Evolutionary conservation across 2,888 invertebrate genomes (phyloP), one percentile per base, ranked within the genome.

Genomic region (Anticlea derivata): DNA sequence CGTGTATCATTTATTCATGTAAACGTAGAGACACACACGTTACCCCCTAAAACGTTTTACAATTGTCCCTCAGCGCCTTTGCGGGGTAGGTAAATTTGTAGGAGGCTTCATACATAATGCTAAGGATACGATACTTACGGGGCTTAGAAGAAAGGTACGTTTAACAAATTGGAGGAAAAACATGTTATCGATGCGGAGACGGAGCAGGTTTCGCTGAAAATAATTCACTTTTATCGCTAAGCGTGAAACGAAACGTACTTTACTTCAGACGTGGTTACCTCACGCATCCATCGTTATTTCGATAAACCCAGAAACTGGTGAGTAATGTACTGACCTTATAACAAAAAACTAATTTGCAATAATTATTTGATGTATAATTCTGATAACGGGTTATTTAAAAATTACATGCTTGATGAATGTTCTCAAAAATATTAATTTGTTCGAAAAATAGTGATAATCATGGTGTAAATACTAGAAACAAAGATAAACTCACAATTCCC

Each of bases 1-100:
- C 54, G 55, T 23, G 34, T 43, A 47, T 61, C 53, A 60, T 50
- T 60, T 63, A 63, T 63, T 61, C 63, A 61, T 53, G 40, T 27
- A 29, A 44, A 46, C 50, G 51, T 49, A 43, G 30, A 49, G 35
- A 43, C 27, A 53, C 53, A 51, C 46, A 43, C n/a, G n/a, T n/a
- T n/a, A n/a, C 33, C 38, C 56, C 60, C 55, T 40, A 54, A 60
- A 59, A 56, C 58, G 58, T 43, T 58, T 59, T 59, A 58, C 55
- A 56, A 54, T 59, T 55, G 57, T 55, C 50, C 58, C 59, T 35
- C 22, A 46, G 41, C 55, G 55, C 48, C 54, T 38, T 37, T 38
- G 50, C 40, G 44, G 58, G 49, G 29, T 22, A 41, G 55, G 50
- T 54, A 54, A 59, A 60, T 57, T 57, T 58, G 54, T 48, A 51